Conservation (phyloP, 2,113 vertebrate species). For the Dromas ardeola region DNA sequence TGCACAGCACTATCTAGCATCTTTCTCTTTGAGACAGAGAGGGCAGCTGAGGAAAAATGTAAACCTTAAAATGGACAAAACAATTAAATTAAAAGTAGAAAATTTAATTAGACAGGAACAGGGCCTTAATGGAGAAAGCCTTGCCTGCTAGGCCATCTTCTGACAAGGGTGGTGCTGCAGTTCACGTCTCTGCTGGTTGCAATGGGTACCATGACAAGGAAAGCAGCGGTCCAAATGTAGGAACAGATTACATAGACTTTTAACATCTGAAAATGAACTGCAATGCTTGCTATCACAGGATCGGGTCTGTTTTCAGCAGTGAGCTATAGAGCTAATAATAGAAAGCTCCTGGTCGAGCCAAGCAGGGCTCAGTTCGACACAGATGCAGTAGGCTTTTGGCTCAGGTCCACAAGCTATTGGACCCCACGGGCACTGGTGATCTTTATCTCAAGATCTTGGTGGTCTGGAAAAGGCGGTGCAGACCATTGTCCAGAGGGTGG, state of each 20-base stretch:
- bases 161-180: neutral
- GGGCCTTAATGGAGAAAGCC: neutral
- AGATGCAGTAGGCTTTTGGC: neutral
- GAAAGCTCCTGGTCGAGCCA: neutral
- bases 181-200: neutral
- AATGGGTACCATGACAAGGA: neutral
- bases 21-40: neutral
- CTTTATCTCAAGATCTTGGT: neutral
- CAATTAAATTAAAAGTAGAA: neutral
- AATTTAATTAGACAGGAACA: neutral
- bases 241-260: neutral
- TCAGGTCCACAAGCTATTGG: fast-evolving
- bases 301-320: neutral
- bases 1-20: neutral
- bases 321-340: neutral
- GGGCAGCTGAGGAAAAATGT: neutral
- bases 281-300: neutral
- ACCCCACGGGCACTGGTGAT: neutral
- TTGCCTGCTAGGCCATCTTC: neutral
- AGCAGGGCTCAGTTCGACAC: neutral
- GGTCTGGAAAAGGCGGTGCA: neutral
- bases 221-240: neutral
- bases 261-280: neutral
- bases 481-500: neutral
- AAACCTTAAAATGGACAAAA: neutral